phyloP scores from a whole-genome alignment of 2,888 invertebrate genomes.

The Lithosia quadra region DNA sequence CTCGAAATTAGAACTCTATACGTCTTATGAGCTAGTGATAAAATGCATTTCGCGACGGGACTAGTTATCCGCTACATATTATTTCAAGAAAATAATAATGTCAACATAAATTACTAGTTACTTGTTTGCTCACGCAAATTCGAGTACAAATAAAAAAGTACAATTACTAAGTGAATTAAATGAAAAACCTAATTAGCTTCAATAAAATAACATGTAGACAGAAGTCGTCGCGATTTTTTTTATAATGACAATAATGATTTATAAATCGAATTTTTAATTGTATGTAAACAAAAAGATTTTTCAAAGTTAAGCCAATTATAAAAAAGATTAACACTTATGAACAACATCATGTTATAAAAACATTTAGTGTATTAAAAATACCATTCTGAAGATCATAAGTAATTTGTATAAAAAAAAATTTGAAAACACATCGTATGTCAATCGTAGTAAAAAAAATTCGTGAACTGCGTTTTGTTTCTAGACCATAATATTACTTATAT shows the following conservation, averaged over 20 bases:
- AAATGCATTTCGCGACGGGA: slow-evolving; percentile 84
- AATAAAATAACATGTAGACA: slow-evolving; percentile 77
- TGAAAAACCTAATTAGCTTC: slow-evolving; percentile 46
- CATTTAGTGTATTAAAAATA: slow-evolving; percentile 50
- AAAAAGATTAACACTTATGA: slow-evolving; percentile 58
- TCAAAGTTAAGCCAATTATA: slow-evolving; percentile 50
- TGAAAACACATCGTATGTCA: neutral
- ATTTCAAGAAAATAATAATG: slow-evolving; percentile 61
- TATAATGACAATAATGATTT: slow-evolving; percentile 59
- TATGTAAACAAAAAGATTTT: slow-evolving; percentile 52
- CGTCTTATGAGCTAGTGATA: slow-evolving; percentile 75
- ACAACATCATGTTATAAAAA: slow-evolving; percentile 46
- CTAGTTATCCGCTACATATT: slow-evolving; percentile 78
- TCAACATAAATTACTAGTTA: neutral
- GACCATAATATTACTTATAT: neutral
- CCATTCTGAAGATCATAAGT: neutral
- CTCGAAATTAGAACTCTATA: slow-evolving; percentile 69
- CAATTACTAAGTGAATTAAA: slow-evolving; percentile 3
- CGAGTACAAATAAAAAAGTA: neutral
- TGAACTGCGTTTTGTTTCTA: neutral
- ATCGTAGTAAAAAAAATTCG: neutral
- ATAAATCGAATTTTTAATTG: slow-evolving; percentile 55
- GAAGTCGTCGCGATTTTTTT: slow-evolving; percentile 76
- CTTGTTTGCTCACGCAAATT: neutral
- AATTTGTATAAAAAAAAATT: neutral